phyloP scores from a whole-genome alignment of 2,888 invertebrate species.

The Odontocolon sp. region DNA sequence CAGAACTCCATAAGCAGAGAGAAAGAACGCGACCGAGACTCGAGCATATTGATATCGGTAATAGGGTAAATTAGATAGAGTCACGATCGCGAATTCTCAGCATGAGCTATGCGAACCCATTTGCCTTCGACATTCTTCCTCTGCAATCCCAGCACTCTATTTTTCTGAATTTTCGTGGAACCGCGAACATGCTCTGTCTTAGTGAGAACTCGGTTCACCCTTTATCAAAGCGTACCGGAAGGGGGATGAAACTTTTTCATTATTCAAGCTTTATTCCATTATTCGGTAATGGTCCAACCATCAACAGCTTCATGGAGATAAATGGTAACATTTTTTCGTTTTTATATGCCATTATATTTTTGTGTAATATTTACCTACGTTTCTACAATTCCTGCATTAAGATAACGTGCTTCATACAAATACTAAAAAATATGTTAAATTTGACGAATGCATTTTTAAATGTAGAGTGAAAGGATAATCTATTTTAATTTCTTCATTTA shows the following conservation, averaged over 20 bases:
- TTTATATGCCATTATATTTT: no score
- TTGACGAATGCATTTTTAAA: no score
- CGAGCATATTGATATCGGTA: conserved; percentile 70
- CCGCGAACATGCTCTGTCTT: neutral
- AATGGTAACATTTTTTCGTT: no score
- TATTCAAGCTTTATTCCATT: neutral
- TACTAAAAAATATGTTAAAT: no score
- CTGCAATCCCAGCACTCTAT: conserved; percentile 44
- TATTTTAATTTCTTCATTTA: no score
- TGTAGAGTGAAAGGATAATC: no score
- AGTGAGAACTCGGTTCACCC: neutral
- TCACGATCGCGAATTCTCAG: conserved; percentile 55
- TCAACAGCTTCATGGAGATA: no score
- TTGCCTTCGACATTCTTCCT: conserved; percentile 53
- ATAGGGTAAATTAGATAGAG: conserved; percentile 65
- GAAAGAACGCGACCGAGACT: conserved; percentile 28
- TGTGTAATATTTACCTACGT: no score
- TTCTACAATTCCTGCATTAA: no score
- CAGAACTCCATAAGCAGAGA: conserved; percentile 10
- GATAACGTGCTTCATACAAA: no score
- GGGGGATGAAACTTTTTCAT: neutral
- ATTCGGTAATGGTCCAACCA: no score
- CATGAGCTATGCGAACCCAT: conserved; percentile 28
- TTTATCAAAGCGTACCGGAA: neutral
- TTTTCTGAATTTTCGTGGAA: conserved; percentile 38